Evolutionary conservation across 2,113 vertebrate species (phyloP), one percentile per base, ranked within the genome.

Genomic region (Myotis brandtii): DNA sequence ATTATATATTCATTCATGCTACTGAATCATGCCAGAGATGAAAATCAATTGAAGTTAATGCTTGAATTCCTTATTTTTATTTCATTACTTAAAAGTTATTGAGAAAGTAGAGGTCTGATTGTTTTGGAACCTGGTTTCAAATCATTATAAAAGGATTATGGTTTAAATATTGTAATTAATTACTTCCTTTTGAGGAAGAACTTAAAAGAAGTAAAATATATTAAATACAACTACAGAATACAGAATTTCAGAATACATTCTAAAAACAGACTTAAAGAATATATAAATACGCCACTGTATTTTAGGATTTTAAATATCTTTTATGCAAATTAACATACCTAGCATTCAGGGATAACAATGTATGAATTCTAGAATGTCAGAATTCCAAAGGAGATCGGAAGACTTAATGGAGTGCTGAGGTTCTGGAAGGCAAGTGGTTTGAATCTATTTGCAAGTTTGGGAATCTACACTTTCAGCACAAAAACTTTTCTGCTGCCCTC

Each of bases 371-470:
- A 84, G 82, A 89, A 72, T 54, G 30, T 37, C 40, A 32, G 9
- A 89, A 96, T 90, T 94, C 95, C 66, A 88, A 86, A 95, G 40
- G 56, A 86, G 40, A 93, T 16, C 34, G 80, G 85, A 93, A 96
- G 80, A 80, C 40, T 91, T 84, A 93, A 2, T 6, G 66, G 89
- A 50, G 37, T 43, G 13, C 70, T 62, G 30, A 81, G 80, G 84
- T 64, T 86, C 75, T 84, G 81, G 86, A 73, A 91, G 67, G 21
- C n/a, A 75, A 59, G 48, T 97, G 88, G 40, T 66, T 85, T 96
- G 96, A 92, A 97, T 96, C 27, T 27, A 79, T 54, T 96, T 98
- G 48, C 75, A 97, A 96, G 88, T 96, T 95, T 84, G 94, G 84
- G 62, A 73, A 94, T 84, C 87, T 81, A 96, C 83, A 80, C 92